Base-by-base conservation (phyloP, 2,888 invertebrate species). In the Rotaria magnacalcarata region DNA sequence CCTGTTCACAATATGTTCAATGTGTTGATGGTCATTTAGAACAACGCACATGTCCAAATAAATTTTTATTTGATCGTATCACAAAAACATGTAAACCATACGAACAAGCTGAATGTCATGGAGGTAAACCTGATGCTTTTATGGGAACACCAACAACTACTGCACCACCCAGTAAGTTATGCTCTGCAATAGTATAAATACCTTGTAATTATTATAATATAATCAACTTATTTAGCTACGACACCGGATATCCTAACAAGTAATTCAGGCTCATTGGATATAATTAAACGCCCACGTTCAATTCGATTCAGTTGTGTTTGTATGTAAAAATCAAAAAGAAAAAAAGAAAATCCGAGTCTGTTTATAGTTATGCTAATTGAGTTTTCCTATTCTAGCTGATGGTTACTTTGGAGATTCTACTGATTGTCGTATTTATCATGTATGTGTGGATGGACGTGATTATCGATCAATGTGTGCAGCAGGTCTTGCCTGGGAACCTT, bases 41-140 rank as follows among this genome's bases (percentile, higher is more conserved):
- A 34, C 67, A 67, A 41, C 67, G 67, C 34, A 67, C 67, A 67
- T 67, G 67, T 41, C 10, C 67, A 19, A 67, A 67, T 67, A 67
- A 67, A 19, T 19, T 67, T 5, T 34, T 67, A 67, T 67, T 67
- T 67, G 67, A 67, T 67, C 67, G 67, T 67, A 67, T 67, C 34
- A 67, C 67, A 19, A 67, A 67, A 34, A 67, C 67, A 34, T 67
- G 67, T 34, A 67, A 67, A 67, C 67, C 67, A 34, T 67, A 67
- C 19, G 67, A 67, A 67, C 67, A 27, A 67, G 67, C 67, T 67
- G 67, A 67, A 67, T 67, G 67, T 67, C 67, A 67, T 67, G 67
- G 67, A 19, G 27, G 14, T 6, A 67, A 67, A 67, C 67, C 67
- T 67, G 67, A 67, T 5, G 0, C 34, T 41, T 16, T 34, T 1